These are phyloP conservation scores for Leptodirus hochenwartii DNA, from an alignment of 2,888 invertebrate species.

Conservation along the genomic window DNA sequence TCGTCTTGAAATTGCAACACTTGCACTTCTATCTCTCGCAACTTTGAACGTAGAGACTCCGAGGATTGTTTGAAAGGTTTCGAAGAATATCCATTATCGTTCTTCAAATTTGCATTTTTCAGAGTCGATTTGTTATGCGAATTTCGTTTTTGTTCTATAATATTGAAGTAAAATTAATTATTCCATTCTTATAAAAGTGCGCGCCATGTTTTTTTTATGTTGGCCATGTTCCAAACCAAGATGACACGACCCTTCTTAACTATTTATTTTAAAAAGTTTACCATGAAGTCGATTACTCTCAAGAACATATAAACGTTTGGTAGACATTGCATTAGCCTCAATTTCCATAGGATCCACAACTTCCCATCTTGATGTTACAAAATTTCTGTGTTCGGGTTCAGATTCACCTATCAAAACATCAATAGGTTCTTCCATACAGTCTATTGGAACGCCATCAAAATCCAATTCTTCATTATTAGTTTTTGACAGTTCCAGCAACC, in stretches of 20 bases:
- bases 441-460: no score
- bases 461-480: no score
- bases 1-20: constrained; percentile 87
- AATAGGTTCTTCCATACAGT: no score
- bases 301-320: constrained; percentile 65
- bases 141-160: constrained; percentile 25
- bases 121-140: constrained; percentile 17
- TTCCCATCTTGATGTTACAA: constrained; percentile 91
- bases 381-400: constrained; percentile 25
- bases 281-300: constrained; percentile 23
- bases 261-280: not conserved
- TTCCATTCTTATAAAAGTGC: no score
- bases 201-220: no score
- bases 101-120: constrained; percentile 7
- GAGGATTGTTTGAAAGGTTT: no score
- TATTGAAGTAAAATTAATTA: constrained; percentile 12
- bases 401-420: constrained; percentile 7
- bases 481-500: no score
- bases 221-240: no score
- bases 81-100: no score
- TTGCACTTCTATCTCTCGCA: constrained; percentile 81
- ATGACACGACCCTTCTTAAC: no score
- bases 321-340: constrained; percentile 64
- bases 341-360: constrained; percentile 70
- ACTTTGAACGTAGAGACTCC: no score